A percentile compares a stretch with the other conserved stretches of the same genome.
Conservation (phyloP, 2,888 invertebrate genomes). For the Alentia gelatinosa region DNA sequence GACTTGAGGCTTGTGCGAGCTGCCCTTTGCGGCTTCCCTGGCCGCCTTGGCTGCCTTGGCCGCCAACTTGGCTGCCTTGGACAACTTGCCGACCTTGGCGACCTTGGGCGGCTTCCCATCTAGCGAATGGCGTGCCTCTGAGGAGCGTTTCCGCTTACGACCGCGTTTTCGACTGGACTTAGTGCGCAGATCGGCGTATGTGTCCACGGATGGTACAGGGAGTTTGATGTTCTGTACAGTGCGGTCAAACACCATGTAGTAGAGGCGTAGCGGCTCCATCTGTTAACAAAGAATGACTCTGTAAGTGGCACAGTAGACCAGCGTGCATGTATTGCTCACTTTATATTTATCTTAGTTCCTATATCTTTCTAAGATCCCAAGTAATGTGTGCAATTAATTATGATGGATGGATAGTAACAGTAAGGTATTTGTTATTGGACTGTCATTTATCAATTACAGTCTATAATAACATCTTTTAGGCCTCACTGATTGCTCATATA, state of each 20-base stretch:
- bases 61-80: not conserved
- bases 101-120: not conserved
- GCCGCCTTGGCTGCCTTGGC: not conserved
- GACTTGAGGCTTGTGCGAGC: not conserved
- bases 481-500: too few species aligned
- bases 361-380: too few species aligned
- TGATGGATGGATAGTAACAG: too few species aligned
- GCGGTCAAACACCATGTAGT: constrained; percentile 53
- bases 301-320: too few species aligned
- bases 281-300: not conserved
- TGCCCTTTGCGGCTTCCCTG: not conserved
- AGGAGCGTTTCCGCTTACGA: constrained; percentile 39
- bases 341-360: too few species aligned
- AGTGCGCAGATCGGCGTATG: not conserved
- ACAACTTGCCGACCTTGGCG: not conserved
- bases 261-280: constrained; percentile 46
- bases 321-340: too few species aligned
- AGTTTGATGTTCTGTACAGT: constrained; percentile 41
- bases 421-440: too few species aligned
- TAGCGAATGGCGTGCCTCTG: not conserved
- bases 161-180: not conserved
- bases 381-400: too few species aligned
- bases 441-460: too few species aligned
- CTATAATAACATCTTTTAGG: too few species aligned
- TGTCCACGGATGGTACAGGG: not conserved